Evolutionary conservation across 2,113 vertebrate genomes (phyloP).

Genomic region (Aptenodytes patagonicus): DNA sequence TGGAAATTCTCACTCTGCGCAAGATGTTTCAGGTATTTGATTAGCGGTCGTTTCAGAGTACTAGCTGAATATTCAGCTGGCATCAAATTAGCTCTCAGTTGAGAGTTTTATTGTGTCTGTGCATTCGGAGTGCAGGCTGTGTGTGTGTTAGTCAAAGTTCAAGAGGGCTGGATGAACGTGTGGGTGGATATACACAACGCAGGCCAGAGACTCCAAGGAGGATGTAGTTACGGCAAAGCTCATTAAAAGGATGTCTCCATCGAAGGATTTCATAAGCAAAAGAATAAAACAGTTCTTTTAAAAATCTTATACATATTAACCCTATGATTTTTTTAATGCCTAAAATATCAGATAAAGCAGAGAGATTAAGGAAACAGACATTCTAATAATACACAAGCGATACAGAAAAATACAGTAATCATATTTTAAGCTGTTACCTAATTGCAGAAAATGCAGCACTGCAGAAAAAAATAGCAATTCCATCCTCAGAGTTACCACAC

Average conservation of each 20-base stretch:
- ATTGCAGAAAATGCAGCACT: background rate
- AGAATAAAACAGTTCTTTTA: background rate
- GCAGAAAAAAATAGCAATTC: background rate
- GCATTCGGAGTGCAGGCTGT: background rate
- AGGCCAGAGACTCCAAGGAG: background rate
- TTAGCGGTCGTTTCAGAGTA: background rate
- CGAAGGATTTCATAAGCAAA: background rate
- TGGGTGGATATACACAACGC: background rate
- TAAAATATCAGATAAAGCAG: background rate
- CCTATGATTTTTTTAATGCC: background rate
- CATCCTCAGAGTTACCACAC: background rate
- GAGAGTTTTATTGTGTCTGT: background rate
- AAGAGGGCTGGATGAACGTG: background rate
- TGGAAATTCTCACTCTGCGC: background rate
- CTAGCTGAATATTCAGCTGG: background rate
- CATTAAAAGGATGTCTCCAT: background rate
- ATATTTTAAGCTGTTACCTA: background rate
- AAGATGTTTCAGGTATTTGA: background rate
- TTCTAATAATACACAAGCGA: background rate
- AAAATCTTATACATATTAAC: background rate
- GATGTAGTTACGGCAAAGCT: background rate
- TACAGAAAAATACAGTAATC: background rate
- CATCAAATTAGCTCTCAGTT: background rate
- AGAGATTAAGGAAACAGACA: background rate
- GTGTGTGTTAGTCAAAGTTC: background rate